Evolutionary conservation across 2,113 vertebrate species (phyloP).

Genomic region (Alces alces): DNA sequence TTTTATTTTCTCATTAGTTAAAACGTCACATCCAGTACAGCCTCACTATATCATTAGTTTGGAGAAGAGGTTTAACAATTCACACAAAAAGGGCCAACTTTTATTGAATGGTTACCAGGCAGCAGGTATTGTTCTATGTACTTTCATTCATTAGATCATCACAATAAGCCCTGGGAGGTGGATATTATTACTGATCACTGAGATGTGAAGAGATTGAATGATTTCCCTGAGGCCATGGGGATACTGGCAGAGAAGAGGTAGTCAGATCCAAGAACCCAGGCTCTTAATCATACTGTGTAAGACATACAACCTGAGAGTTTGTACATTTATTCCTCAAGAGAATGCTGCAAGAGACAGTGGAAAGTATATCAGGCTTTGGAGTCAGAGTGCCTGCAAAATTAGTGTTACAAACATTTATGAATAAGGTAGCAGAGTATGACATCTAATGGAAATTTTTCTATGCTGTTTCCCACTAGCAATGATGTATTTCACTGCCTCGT

Average conservation of each 20-base stretch:
- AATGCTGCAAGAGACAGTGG: background rate
- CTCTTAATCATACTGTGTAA: background rate
- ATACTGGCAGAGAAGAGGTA: background rate
- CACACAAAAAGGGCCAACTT: background rate
- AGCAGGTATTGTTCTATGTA: background rate
- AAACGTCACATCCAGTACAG: background rate
- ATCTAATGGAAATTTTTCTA: conserved; percentile 5
- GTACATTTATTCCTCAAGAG: background rate
- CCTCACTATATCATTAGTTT: background rate
- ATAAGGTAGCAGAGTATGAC: conserved; percentile 26
- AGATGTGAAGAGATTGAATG: background rate
- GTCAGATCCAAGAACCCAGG: background rate
- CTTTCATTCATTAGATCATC: background rate
- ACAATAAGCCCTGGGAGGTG: background rate
- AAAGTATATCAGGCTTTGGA: background rate
- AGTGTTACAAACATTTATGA: background rate
- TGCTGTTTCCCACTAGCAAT: background rate
- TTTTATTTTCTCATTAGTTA: background rate
- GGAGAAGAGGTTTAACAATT: background rate
- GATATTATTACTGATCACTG: background rate
- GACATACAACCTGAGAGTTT: background rate
- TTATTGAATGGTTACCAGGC: background rate
- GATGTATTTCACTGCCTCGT: background rate
- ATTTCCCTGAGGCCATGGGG: background rate
- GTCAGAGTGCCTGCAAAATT: background rate